A percentile compares a stretch with the other conserved stretches of the same genome.
Conservation (phyloP, 2,797 vertebrate species). For the Brotula barbata region DNA sequence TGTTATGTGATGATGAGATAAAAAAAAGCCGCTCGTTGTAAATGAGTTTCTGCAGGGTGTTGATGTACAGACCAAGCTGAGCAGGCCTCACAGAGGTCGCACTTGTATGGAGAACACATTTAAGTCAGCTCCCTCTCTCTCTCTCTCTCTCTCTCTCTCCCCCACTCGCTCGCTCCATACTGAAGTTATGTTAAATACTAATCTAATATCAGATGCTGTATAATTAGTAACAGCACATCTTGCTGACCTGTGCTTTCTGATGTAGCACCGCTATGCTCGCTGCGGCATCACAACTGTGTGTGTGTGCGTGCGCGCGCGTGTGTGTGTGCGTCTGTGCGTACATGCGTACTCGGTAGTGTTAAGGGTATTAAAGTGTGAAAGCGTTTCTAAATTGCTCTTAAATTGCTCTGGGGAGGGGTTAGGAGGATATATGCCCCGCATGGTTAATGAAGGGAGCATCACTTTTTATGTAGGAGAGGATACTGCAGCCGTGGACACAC, state of each 20-base stretch:
- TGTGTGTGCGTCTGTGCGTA: constrained; percentile 7
- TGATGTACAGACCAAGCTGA: constrained; percentile 52
- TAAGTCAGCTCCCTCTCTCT: constrained; percentile 27
- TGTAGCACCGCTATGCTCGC: constrained; percentile 21
- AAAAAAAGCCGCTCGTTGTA: constrained; percentile 37
- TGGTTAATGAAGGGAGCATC: constrained; percentile 51
- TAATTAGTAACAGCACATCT: constrained; percentile 50
- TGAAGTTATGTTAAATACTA: constrained; percentile 59
- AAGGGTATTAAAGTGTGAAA: constrained; percentile 70
- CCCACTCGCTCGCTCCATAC: background rate
- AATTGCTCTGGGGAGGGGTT: constrained; percentile 67
- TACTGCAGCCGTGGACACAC: constrained; percentile 23
- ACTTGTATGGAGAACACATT: constrained; percentile 54
- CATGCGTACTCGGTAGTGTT: constrained; percentile 37
- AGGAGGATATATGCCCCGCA: constrained; percentile 59
- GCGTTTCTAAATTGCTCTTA: constrained; percentile 73
- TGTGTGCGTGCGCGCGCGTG: constrained; percentile 5
- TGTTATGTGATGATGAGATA: constrained; percentile 26
- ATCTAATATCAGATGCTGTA: constrained; percentile 55
- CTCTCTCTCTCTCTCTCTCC: background rate
- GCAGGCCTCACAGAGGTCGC: constrained; percentile 9
- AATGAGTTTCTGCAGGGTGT: constrained; percentile 47
- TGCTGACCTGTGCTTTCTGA: constrained; percentile 69
- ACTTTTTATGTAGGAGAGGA: constrained; percentile 44
- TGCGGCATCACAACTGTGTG: constrained; percentile 8